A percentile compares a stretch with the other conserved stretches of the same genome.
Evolutionary conservation across 2,113 vertebrate genomes (phyloP).

Genomic region (Bujurquina vittata): DNA sequence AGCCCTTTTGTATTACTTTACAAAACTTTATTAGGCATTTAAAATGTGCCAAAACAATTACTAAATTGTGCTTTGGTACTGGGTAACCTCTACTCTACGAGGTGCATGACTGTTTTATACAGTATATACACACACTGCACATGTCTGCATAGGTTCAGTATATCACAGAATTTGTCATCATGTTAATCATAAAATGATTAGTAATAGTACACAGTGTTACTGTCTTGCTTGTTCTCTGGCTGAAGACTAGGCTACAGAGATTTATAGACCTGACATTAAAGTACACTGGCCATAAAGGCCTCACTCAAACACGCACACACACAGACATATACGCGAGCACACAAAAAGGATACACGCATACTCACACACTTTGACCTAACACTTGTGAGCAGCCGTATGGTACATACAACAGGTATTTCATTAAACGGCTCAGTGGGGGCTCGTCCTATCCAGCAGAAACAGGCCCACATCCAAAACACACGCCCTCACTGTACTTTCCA

Average conservation of each 20-base stretch:
- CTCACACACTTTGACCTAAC: constrained; percentile 38
- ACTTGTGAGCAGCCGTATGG: constrained; percentile 47
- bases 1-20: neutral
- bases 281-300: constrained; percentile 37
- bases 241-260: constrained; percentile 37
- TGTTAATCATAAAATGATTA: constrained; percentile 20
- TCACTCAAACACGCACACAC: constrained; percentile 2
- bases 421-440: constrained; percentile 76
- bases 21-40: neutral
- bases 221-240: constrained; percentile 37
- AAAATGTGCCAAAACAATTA: constrained; percentile 20
- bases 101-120: neutral
- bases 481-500: constrained; percentile 32
- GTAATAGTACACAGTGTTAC: constrained; percentile 30
- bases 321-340: neutral
- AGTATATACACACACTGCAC: neutral
- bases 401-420: constrained; percentile 69
- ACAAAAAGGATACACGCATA: neutral
- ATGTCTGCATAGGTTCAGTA: neutral
- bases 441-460: constrained; percentile 76
- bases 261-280: constrained; percentile 49
- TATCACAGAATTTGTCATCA: constrained; percentile 25
- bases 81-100: neutral
- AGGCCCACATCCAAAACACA: constrained; percentile 65
- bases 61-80: constrained; percentile 23